phyloP scores from a whole-genome alignment of 1,140 invertebrate species.

The Uloborus diversus region DNA sequence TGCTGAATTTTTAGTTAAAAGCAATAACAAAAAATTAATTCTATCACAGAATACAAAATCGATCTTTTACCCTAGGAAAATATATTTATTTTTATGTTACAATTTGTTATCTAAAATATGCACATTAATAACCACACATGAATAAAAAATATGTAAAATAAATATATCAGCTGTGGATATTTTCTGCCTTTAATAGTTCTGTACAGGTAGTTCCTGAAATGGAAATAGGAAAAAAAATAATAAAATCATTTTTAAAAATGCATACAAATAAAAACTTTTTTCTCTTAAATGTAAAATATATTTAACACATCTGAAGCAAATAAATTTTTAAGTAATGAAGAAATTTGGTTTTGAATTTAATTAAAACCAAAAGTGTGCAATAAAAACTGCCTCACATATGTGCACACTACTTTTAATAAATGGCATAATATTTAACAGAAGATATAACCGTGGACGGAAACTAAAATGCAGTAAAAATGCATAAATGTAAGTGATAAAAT shows the following conservation, averaged over 20 bases:
- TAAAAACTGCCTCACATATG: background rate
- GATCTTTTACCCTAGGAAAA: background rate
- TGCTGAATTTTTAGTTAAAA: no score
- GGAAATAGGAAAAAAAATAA: background rate
- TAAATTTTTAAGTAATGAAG: background rate
- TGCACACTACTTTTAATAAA: background rate
- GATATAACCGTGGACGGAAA: no score
- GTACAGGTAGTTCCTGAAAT: slow-evolving; percentile 34
- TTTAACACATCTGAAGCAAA: background rate
- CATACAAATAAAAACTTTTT: background rate
- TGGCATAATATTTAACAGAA: no score
- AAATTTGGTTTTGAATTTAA: background rate
- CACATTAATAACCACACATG: slow-evolving; percentile 32
- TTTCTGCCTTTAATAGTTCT: slow-evolving; percentile 33
- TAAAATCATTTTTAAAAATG: background rate
- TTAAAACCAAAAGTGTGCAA: background rate
- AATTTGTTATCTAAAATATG: slow-evolving; percentile 19
- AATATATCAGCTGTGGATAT: slow-evolving; percentile 34
- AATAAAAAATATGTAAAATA: slow-evolving; percentile 40
- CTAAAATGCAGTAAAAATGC: no score
- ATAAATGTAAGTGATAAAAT: no score
- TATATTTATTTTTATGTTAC: background rate
- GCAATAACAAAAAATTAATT: no score
- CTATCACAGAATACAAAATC: no score
- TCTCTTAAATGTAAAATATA: background rate